Base-by-base conservation (phyloP, 2,888 invertebrate species). In the Euclidia mi region DNA sequence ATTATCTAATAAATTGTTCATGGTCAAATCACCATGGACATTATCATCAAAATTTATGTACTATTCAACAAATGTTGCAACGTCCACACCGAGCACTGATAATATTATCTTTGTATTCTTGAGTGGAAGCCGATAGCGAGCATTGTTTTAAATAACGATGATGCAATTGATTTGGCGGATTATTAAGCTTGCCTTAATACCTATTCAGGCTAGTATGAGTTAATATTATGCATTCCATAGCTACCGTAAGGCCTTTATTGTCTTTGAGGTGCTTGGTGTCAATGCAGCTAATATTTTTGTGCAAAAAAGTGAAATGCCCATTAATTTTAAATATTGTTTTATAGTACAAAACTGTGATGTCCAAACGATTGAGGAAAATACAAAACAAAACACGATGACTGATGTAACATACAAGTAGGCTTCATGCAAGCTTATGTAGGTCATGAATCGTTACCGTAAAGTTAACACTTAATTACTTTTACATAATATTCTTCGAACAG, bases 141-240 rank as follows among this genome's bases (percentile, higher is more conserved):
- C 55, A 63, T 59, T 69, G 49, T 65, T 74, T 56, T 35, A 71
- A 44, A 65, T 66, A 65, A 63, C 46, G 56, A 56, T 72, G 70
- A 72, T 62, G 63, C 65, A 72, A 72, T 66, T n/a, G 12, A 25
- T 52, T 51, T 43, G 35, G 1, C 9, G 3, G 14, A 6, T 6
- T 34, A 34, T 14, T 34, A 34, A 34, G 14, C 14, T 34, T 9
- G 12, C 2, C 14, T 34, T 32, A 34, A 9, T 37, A 18, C 1
- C 37, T 37, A 37, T 37, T 37, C 0, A 25, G 4, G 20, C 20
- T 25, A 25, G 4, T 25, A 25, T 6, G 6, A 3, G 20, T 25
- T n/a, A 25, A 3, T 25, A 6, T 25, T 25, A 1, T 25, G 20
- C 4, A 25, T 4, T n/a, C n/a, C 0, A 25, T 6, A 2, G 20